A percentile compares a stretch with the other conserved stretches of the same genome.
Evolutionary conservation across 2,888 invertebrate genomes (phyloP).

Genomic region (Eupeodes latifasciatus): DNA sequence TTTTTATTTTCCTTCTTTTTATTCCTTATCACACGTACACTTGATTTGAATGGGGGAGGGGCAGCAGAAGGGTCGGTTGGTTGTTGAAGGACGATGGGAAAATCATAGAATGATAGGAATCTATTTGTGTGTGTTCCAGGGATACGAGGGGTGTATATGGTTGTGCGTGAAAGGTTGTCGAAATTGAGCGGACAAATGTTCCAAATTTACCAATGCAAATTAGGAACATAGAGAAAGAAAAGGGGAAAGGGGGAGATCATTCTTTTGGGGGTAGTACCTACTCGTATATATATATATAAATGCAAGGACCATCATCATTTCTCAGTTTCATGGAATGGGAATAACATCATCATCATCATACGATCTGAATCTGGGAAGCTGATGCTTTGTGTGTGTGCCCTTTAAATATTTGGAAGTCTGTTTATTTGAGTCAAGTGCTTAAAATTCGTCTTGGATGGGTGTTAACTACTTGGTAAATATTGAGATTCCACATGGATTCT

Average conservation of each 20-base stretch:
- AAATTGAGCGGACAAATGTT: slow-evolving; percentile 58
- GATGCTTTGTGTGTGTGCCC: slow-evolving; percentile 63
- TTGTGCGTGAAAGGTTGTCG: background rate
- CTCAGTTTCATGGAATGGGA: background rate
- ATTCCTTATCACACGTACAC: slow-evolving; percentile 49
- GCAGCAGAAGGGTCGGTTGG: background rate
- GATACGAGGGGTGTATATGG: background rate
- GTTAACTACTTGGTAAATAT: slow-evolving; percentile 77
- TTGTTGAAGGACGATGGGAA: slow-evolving; percentile 16
- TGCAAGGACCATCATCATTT: slow-evolving; percentile 28
- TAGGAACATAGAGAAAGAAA: slow-evolving; percentile 17
- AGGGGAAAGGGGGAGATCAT: slow-evolving; percentile 17
- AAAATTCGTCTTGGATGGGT: slow-evolving; percentile 75
- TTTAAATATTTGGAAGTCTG: slow-evolving; percentile 75
- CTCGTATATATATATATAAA: background rate
- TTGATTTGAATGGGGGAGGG: slow-evolving; percentile 2
- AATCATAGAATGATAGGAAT: slow-evolving; percentile 54
- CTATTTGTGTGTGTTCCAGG: background rate
- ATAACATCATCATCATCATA: too few species aligned
- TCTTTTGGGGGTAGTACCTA: slow-evolving; percentile 48
- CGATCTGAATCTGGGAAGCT: too few species aligned
- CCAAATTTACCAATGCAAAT: slow-evolving; percentile 75
- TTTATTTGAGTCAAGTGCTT: slow-evolving; percentile 75
- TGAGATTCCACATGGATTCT: slow-evolving; percentile 76
- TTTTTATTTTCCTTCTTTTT: too few species aligned